Base-by-base conservation (phyloP, 1,140 invertebrate genomes). In the Lucilia sericata region DNA sequence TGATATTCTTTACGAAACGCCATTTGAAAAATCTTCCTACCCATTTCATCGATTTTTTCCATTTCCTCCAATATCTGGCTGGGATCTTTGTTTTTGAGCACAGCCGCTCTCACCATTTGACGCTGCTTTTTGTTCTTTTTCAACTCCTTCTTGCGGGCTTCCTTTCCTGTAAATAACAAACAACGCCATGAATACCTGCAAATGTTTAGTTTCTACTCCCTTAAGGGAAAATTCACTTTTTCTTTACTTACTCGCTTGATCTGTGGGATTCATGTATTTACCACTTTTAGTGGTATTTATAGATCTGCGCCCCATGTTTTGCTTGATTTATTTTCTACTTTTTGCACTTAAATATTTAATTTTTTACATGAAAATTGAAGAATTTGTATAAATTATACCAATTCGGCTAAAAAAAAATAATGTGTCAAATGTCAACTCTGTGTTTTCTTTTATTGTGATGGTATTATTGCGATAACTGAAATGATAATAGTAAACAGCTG, bases 271-370 rank as follows among this genome's bases (percentile, higher is more conserved):
- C 98, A 99, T 99, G 88, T 98, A 99, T 94, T 99, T 99, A 90
- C 98, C 98, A 98, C 98, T 99, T 94, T 99, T 99, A 42, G 98
- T 99, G 95, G 97, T 98, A 93, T 98, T 99, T 87, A 99, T 99
- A 75, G 97, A 98, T 87, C 98, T 93, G 85, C 97, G 94, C 82
- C 98, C 98, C 98, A 99, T 99, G 87, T 93, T 96, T 12, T 42
- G 10, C 25, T 19, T 12, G n/a, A 49, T 83, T 83, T 70, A 83
- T 78, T 51, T 49, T 80, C 13, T 8, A 76, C 13, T 76, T 76
- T 74, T 74, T 80, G 21, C 47, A 10, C 49, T 10, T 13, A 80
- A 80, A 80, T 49, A 25, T 9, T 80, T 49, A 25, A 25, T 51
- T 70, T 70, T 70, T 10, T n/a, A 70, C 65, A 70, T n/a, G 42